Conservation (phyloP, 1,140 invertebrate genomes). For the Brachionus rubens region DNA sequence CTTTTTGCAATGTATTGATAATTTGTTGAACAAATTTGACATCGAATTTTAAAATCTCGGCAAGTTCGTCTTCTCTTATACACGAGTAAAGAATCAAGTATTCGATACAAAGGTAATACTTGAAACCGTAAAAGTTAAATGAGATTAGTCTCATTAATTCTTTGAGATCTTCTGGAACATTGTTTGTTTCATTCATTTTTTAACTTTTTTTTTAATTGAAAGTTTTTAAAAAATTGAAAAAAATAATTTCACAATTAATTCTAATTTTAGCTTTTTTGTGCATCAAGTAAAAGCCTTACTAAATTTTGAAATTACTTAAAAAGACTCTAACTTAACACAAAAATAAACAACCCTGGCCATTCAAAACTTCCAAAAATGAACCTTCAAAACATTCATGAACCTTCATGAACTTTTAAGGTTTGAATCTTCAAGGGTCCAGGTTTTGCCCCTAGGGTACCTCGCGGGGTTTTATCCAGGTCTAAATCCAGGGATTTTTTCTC, state of each 20-base stretch:
- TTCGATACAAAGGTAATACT: constrained; percentile 21
- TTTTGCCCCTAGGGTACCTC: too few species aligned
- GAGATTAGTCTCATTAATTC: constrained; percentile 1
- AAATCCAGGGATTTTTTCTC: too few species aligned
- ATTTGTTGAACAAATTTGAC: constrained; percentile 28
- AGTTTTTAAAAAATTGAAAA: neutral
- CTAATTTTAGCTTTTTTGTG: too few species aligned
- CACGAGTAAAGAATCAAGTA: constrained; percentile 15
- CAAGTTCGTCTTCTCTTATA: constrained; percentile 3
- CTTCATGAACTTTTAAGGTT: too few species aligned
- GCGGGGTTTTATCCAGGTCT: too few species aligned
- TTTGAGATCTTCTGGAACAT: neutral
- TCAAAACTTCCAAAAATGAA: too few species aligned
- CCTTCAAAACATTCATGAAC: too few species aligned
- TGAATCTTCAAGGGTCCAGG: too few species aligned
- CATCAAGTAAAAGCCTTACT: too few species aligned
- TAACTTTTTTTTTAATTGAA: neutral
- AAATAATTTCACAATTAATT: neutral
- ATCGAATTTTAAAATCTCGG: constrained; percentile 25
- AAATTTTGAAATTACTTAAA: too few species aligned
- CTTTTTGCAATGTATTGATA: neutral
- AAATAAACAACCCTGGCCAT: too few species aligned
- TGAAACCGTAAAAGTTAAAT: constrained; percentile 16
- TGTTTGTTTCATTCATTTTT: neutral
- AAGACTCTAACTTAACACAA: too few species aligned